Base-by-base conservation (phyloP, 2,888 invertebrate genomes). In the Sinopyrophorus schimmeli region DNA sequence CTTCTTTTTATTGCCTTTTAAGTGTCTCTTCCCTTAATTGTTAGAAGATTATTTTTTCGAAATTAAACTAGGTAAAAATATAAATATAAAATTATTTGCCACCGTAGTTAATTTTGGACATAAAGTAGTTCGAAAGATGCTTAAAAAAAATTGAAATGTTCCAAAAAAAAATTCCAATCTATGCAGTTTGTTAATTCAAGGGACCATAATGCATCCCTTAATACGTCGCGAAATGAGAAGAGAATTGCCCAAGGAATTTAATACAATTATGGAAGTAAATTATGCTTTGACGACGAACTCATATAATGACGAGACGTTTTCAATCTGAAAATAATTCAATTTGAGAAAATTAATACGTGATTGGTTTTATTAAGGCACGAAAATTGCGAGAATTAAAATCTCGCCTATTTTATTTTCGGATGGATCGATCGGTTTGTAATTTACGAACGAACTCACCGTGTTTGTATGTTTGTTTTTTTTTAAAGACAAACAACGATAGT, bases 181-280 rank as follows among this genome's bases (percentile, higher is more conserved):
- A n/a, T n/a, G n/a, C n/a, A n/a, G n/a, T n/a, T n/a, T n/a, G n/a
- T n/a, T n/a, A n/a, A n/a, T n/a, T n/a, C 10, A 12, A 16, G 43
- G 21, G 23, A 10, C 31, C 37, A 39, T 47, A 47, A 52, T 52
- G 38, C 26, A 39, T 40, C 23, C 21, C 24, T 47, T 52, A 47
- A 47, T 47, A 47, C 30, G 20, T 31, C 32, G 28, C 37, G 35
- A n/a, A 39, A 43, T 40, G 43, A 53, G 27, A 24, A n/a, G 30
- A 37, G n/a, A 46, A n/a, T 47, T 38, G 35, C 51, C 44, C 39
- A 41, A 48, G 48, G 46, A 52, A 52, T 52, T 47, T 54, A 54
- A 54, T 48, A 31, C 43, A 48, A 52, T 54, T 54, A 52, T 48
- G 46, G 47, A 48, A n/a, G 35, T 43, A 42, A 48, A 54, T 52